Evolutionary conservation across 2,888 invertebrate species (phyloP), one percentile per base, ranked within the genome.

Genomic region (Psylliodes chrysocephalus): DNA sequence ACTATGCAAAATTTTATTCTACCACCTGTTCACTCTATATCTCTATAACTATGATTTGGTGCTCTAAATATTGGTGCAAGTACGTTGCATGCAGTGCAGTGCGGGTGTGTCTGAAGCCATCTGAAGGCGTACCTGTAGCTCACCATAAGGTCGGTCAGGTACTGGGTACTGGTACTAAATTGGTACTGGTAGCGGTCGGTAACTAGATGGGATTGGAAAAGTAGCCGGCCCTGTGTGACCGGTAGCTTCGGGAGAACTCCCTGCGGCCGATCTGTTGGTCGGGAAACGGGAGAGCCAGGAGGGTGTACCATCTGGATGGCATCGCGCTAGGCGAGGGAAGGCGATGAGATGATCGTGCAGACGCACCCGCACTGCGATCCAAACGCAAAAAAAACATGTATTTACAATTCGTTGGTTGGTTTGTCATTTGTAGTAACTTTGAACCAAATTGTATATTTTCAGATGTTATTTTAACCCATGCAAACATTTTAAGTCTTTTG

Each of bases 201-300:
- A n/a, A n/a, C n/a, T 89, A 89, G 84, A 89, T 86, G 63, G 91
- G 91, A 84, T 93, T 93, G 85, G 94, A 94, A 88, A 94, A 95
- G 85, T 93, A 93, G 79, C 94, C 95, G 76, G 94, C 94, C 74
- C 88, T 85, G 79, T 90, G 90, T 79, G 87, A 87, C 67, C 90
- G 88, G 82, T 89, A 90, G 78, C 89, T 88, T 77, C 93, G 88
- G 73, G 89, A 89, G 78, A 92, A 89, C 84, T 95, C 94, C 70
- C 95, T 88, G 79, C 94, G 86, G 75, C 93, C 95, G 78, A 95
- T 90, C 83, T 94, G 94, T 86, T 95, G 94, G 86, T 95, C 95
- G 78, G 94, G 94, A 85, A 95, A 95, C 74, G 95, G 95, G 79
- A 95, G 87, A 74, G 95, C 95, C 83, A 95, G 89, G 77, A 95